Evolutionary conservation across 2,797 vertebrate species (phyloP).

Genomic region (Pangasius mekongensis): DNA sequence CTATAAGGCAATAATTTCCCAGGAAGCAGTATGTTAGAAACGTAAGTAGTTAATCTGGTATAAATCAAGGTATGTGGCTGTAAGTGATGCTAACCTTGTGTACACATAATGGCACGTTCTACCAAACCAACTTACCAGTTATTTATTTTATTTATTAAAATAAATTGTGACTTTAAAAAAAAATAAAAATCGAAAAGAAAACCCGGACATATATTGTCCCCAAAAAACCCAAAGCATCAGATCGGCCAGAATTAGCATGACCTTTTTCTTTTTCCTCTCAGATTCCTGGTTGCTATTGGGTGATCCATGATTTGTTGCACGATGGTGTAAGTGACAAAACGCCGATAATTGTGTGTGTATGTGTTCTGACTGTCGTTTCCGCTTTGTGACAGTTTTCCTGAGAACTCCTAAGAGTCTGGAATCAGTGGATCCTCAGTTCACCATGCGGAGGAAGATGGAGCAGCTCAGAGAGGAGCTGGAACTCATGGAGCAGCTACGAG

Average conservation of each 20-base stretch:
- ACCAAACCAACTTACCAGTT: too few relatives aligned
- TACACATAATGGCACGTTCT: too few relatives aligned
- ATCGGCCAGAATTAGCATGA: too few relatives aligned
- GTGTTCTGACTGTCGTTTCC: constrained; percentile 17
- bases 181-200: too few relatives aligned
- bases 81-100: too few relatives aligned
- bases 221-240: not conserved
- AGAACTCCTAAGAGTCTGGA: constrained; percentile 91
- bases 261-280: not conserved
- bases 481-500: constrained; percentile 75
- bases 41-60: not conserved
- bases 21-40: not conserved
- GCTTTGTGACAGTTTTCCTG: constrained; percentile 74
- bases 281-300: not conserved
- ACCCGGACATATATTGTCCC: not conserved
- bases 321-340: not conserved
- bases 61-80: too few relatives aligned
- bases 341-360: not conserved
- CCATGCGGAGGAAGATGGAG: constrained; percentile 95
- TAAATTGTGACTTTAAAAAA: not conserved
- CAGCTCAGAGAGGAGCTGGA: constrained; percentile 92
- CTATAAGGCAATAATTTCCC: too few relatives aligned
- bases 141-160: too few relatives aligned
- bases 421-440: constrained; percentile 92
- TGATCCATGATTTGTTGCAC: not conserved